phyloP scores from a whole-genome alignment of 2,113 vertebrate species.

The Notarius lentiginosus region DNA sequence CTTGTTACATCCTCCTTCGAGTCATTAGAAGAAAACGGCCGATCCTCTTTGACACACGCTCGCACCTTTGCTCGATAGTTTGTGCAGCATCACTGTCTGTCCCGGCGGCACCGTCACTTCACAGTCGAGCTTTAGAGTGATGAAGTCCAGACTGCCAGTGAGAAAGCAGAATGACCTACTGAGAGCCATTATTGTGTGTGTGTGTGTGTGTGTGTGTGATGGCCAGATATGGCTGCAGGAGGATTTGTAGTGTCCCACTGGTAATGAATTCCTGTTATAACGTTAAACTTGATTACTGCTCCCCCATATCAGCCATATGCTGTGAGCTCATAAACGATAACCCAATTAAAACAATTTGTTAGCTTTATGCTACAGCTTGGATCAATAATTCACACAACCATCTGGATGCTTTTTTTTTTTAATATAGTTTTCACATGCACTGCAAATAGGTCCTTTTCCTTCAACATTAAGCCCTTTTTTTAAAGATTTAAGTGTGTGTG shows the following conservation, averaged over 20 bases:
- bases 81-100: not conserved
- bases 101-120: not conserved
- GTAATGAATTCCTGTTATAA: conserved; percentile 20
- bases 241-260: not conserved
- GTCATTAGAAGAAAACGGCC: not conserved
- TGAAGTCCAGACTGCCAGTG: not conserved
- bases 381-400: conserved; percentile 17
- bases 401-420: conserved; percentile 49
- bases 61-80: not conserved
- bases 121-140: not conserved
- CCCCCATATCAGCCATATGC: not conserved
- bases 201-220: not conserved
- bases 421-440: conserved; percentile 21
- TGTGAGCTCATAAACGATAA: conserved; percentile 8
- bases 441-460: conserved; percentile 23
- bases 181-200: not conserved
- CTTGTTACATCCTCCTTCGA: not conserved
- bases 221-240: not conserved
- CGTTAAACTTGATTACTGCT: conserved; percentile 33
- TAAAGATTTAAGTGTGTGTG: conserved; percentile 16
- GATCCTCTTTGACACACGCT: not conserved
- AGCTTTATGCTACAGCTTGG: conserved; percentile 21
- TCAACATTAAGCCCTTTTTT: not conserved
- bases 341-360: not conserved
- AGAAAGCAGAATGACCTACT: not conserved